Conservation (phyloP, 2,113 vertebrate genomes). For the Ophthalmolycus amberensis region DNA sequence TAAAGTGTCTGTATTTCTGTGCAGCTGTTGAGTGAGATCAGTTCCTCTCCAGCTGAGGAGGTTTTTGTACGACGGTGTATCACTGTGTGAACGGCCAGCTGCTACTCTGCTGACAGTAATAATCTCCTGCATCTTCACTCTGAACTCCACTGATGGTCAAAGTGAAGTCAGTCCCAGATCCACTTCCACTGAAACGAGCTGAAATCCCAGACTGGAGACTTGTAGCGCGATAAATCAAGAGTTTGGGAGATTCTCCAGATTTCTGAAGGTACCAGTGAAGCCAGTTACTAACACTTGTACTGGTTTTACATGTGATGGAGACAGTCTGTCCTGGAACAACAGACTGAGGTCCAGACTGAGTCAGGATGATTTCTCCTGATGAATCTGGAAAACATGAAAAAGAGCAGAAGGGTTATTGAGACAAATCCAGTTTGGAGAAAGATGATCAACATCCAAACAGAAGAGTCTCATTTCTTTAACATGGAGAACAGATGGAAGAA, state of each 20-base stretch:
- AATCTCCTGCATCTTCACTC: slow-evolving; percentile 32
- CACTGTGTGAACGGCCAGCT: neutral
- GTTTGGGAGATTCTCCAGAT: neutral
- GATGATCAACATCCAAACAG: no score
- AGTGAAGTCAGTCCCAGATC: slow-evolving; percentile 40
- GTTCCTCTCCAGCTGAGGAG: neutral
- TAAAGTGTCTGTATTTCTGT: neutral
- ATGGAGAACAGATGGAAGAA: no score
- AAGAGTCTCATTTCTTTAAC: no score
- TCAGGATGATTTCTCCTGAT: no score
- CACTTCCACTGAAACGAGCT: slow-evolving; percentile 34
- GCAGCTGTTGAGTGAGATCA: neutral
- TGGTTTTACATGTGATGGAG: neutral
- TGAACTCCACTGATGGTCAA: slow-evolving; percentile 49
- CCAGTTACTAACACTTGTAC: neutral
- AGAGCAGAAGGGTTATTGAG: slow-evolving; percentile 10
- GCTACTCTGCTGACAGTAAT: neutral
- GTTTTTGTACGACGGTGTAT: neutral
- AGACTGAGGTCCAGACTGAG: no score
- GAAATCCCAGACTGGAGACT: slow-evolving; percentile 2
- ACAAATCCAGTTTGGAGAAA: neutral
- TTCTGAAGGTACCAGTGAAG: neutral
- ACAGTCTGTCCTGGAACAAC: no score
- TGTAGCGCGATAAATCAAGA: neutral
- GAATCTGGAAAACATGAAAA: neutral